phyloP scores from a whole-genome alignment of 2,888 invertebrate species.

The Macaria liturata region DNA sequence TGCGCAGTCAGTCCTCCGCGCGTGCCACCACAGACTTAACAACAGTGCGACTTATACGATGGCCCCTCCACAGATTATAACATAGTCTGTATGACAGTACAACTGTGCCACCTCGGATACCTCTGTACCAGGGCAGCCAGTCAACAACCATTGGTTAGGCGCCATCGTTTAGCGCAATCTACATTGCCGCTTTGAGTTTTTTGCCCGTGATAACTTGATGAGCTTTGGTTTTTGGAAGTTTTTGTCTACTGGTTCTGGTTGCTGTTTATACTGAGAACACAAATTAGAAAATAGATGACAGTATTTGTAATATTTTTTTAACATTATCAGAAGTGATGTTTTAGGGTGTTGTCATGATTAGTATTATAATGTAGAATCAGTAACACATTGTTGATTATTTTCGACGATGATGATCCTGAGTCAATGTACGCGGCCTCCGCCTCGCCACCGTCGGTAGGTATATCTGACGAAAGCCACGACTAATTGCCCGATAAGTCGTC shows the following conservation, averaged over 20 bases:
- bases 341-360: too few species aligned
- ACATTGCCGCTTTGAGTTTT: slow-evolving; percentile 56
- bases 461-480: slow-evolving; percentile 75
- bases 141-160: slow-evolving; percentile 27
- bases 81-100: too few species aligned
- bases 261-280: neutral
- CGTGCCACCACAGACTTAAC: slow-evolving; percentile 50
- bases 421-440: slow-evolving; percentile 67
- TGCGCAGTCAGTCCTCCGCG: slow-evolving; percentile 70
- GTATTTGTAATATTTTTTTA: too few species aligned
- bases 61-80: too few species aligned
- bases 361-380: too few species aligned
- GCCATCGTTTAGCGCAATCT: slow-evolving; percentile 39
- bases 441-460: slow-evolving; percentile 49
- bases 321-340: too few species aligned
- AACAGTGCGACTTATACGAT: too few species aligned
- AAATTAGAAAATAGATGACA: too few species aligned
- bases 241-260: neutral
- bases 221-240: neutral
- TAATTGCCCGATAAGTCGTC: slow-evolving; percentile 83
- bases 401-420: slow-evolving; percentile 1
- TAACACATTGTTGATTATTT: too few species aligned
- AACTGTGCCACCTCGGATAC: slow-evolving; percentile 60
- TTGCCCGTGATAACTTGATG: slow-evolving; percentile 9
- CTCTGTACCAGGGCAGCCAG: slow-evolving; percentile 41